Evolutionary conservation across 1,140 invertebrate species (phyloP).

Genomic region (Zaprionus gabonicus): DNA sequence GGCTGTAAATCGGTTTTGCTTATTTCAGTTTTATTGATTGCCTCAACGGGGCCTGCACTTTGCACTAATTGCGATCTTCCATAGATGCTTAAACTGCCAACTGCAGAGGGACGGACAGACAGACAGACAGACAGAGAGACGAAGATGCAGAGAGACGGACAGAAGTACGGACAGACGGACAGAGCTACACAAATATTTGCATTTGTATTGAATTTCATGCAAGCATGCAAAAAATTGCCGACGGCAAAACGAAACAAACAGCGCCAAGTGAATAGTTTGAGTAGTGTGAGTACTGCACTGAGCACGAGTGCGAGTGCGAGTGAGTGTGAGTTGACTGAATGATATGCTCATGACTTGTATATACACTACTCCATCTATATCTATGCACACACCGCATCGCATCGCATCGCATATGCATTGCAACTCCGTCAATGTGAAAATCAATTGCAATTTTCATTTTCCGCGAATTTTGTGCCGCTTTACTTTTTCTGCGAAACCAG

Average conservation of each 20-base stretch:
- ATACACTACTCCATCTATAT: neutral
- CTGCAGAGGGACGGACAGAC: conserved; percentile 1
- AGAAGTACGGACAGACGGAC: conserved; percentile 16
- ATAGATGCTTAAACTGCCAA: neutral
- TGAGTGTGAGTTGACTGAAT: conserved; percentile 7
- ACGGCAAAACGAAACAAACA: conserved; percentile 57
- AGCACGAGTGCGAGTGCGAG: neutral
- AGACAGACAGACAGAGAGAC: neutral
- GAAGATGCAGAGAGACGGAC: neutral
- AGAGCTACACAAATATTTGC: conserved; percentile 50
- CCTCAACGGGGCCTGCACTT: conserved; percentile 40
- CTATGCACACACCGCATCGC: no score
- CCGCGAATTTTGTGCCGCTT: neutral
- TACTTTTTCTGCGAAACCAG: conserved; percentile 8
- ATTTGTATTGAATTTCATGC: conserved; percentile 61
- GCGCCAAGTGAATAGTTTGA: conserved; percentile 10
- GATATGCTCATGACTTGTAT: conserved; percentile 2
- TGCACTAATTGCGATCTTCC: conserved; percentile 46
- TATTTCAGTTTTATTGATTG: conserved; percentile 59
- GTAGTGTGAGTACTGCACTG: neutral
- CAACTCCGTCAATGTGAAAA: conserved; percentile 27
- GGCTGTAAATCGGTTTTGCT: conserved; percentile 48
- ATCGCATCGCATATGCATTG: no score
- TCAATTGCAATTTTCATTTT: conserved; percentile 40
- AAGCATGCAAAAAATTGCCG: conserved; percentile 60